Conservation (phyloP, 2,113 vertebrate genomes). For the Zootoca vivipara region DNA sequence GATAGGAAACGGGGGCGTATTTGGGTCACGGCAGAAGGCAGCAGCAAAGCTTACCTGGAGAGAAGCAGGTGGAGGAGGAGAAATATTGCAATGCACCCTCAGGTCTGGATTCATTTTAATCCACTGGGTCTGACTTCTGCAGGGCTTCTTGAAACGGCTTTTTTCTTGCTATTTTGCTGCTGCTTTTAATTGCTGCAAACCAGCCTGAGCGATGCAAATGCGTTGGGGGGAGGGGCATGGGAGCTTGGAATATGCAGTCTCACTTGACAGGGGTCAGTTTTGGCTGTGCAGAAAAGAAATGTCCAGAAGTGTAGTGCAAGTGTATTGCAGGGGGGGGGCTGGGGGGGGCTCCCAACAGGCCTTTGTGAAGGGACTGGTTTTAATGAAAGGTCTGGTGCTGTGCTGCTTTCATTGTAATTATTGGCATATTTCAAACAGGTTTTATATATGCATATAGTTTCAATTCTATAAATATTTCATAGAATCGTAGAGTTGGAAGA, state of each 20-base stretch:
- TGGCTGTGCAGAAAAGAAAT: background rate
- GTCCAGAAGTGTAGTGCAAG: too few relatives aligned
- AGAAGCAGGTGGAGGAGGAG: background rate
- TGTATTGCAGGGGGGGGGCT: too few relatives aligned
- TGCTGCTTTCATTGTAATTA: too few relatives aligned
- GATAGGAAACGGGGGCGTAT: constrained; percentile 21
- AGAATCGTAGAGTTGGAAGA: too few relatives aligned
- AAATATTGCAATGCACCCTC: background rate
- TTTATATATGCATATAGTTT: too few relatives aligned
- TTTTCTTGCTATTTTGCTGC: background rate
- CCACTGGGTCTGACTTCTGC: background rate
- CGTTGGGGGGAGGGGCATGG: background rate
- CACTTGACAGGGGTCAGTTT: background rate
- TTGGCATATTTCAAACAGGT: too few relatives aligned
- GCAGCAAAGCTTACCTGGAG: constrained; percentile 38
- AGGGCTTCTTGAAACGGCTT: background rate
- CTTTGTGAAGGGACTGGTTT: too few relatives aligned
- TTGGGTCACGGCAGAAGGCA: constrained; percentile 39
- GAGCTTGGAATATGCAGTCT: background rate
- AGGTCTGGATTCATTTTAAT: background rate
- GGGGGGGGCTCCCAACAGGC: too few relatives aligned
- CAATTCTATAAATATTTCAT: too few relatives aligned
- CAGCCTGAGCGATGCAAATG: background rate
- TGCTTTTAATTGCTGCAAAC: background rate
- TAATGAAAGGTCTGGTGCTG: too few relatives aligned